Percentiles rank a stretch among this genome's conserved stretches.
phyloP scores from a whole-genome alignment of 1,140 invertebrate species.

The Zeugodacus cucurbitae region DNA sequence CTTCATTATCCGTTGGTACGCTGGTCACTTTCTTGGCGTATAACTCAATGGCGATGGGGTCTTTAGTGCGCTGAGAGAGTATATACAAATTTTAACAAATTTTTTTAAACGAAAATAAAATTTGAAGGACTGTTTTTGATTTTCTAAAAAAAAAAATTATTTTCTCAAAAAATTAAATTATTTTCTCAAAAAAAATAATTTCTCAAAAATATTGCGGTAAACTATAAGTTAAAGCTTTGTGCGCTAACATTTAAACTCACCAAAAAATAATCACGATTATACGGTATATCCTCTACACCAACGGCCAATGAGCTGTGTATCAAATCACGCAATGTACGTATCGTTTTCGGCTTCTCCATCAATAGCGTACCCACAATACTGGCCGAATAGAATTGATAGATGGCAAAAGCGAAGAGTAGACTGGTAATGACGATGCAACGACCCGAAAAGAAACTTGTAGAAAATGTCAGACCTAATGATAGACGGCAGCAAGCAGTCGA shows the following conservation, averaged over 20 bases:
- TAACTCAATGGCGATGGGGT: conserved; percentile 69
- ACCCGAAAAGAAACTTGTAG: conserved; percentile 68
- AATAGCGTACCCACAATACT: conserved; percentile 79
- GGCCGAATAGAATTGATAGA: conserved; percentile 80
- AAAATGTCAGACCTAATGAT: conserved; percentile 66
- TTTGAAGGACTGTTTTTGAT: no score
- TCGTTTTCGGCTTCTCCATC: conserved; percentile 72
- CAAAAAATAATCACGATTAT: conserved; percentile 72
- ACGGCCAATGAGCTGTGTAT: conserved; percentile 71
- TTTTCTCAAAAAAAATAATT: no score
- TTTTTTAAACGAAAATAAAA: no score
- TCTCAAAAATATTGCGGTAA: no score
- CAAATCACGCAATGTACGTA: conserved; percentile 72
- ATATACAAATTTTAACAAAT: no score
- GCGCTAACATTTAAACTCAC: no score
- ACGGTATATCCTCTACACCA: conserved; percentile 73
- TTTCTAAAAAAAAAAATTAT: no score
- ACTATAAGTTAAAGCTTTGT: no score
- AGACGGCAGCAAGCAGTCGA: background rate
- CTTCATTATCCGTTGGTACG: conserved; percentile 50
- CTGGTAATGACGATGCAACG: conserved; percentile 72
- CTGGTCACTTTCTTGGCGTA: conserved; percentile 66
- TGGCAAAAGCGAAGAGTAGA: conserved; percentile 72
- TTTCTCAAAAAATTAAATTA: no score
- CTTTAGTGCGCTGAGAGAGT: conserved; percentile 68